A percentile compares a stretch with the other conserved stretches of the same genome.
Conservation (phyloP, 2,113 vertebrate species). For the Carettochelys insculpta region DNA sequence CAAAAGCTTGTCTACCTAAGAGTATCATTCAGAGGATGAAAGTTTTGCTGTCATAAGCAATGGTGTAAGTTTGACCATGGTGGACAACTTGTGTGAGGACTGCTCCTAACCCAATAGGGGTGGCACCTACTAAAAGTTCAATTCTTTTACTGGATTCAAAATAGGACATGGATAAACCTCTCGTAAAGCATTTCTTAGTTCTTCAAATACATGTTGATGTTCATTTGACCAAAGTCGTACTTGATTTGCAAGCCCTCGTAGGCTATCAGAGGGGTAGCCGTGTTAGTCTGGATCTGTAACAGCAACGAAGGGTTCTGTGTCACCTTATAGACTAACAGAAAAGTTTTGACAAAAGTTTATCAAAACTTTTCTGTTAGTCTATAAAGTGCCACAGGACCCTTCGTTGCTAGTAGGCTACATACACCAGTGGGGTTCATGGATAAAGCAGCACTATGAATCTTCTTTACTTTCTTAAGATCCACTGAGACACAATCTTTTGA, state of each 20-base stretch:
- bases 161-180: background rate
- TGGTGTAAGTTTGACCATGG: background rate
- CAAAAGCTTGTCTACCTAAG: background rate
- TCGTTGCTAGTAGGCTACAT: no score
- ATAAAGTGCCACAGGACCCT: no score
- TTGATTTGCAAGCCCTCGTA: background rate
- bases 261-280: no score
- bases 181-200: background rate
- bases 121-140: background rate
- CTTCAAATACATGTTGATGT: background rate
- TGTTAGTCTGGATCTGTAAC: no score
- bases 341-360: no score
- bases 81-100: background rate
- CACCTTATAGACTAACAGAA: no score
- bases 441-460: no score
- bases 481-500: background rate
- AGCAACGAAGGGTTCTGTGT: no score
- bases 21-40: background rate
- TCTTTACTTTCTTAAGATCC: background rate
- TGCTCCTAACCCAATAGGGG: background rate
- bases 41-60: background rate
- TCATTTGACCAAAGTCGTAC: background rate
- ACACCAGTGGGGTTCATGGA: no score
- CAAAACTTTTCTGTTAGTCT: no score
- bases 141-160: background rate